Evolutionary conservation across 2,888 invertebrate genomes (phyloP).

Genomic region (Calameuta filiformis): DNA sequence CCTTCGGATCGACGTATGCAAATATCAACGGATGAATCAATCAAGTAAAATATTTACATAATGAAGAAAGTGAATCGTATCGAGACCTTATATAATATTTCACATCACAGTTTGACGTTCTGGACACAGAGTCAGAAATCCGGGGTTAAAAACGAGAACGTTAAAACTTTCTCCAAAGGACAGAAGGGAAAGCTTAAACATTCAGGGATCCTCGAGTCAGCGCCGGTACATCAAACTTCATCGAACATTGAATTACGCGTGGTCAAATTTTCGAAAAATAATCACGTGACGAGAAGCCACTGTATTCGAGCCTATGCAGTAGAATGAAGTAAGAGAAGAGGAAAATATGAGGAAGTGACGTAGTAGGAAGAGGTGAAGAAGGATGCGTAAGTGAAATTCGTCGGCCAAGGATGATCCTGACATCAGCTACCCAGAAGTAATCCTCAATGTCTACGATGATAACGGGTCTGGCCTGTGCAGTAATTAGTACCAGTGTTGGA

Average conservation of each 20-base stretch:
- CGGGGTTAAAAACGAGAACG: neutral
- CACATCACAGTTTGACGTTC: neutral
- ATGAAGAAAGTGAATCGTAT: constrained; percentile 7
- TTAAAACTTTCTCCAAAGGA: neutral
- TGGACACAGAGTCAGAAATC: neutral
- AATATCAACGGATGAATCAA: neutral
- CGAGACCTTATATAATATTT: neutral
- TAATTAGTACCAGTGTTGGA: neutral
- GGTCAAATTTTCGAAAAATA: neutral
- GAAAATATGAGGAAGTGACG: neutral
- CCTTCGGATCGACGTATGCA: neutral
- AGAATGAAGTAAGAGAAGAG: neutral
- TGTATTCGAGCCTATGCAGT: neutral
- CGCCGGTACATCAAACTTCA: neutral
- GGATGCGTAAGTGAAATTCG: neutral
- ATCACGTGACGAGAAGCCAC: neutral
- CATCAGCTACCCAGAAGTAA: neutral
- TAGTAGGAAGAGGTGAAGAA: neutral
- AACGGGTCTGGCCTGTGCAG: neutral
- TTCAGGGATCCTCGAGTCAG: neutral
- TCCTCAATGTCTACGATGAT: neutral
- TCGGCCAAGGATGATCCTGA: neutral
- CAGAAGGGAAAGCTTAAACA: neutral
- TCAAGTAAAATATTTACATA: constrained; percentile 1
- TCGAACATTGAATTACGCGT: neutral